Evolutionary conservation across 2,888 invertebrate genomes (phyloP), one percentile per base, ranked within the genome.

Genomic region (Busseola fusca): DNA sequence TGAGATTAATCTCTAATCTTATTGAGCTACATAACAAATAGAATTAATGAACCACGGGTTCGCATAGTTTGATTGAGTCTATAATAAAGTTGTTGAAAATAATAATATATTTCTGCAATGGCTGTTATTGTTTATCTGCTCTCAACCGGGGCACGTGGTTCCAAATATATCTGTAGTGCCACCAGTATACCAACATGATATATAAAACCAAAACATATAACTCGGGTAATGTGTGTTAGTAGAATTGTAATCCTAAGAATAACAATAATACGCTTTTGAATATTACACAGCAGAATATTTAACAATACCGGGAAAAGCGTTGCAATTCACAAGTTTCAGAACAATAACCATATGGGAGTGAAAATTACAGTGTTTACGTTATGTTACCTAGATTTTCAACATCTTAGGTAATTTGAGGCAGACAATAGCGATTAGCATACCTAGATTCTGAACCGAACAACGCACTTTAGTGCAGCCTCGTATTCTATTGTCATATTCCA

Each of bases 291-390:
- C 62, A 62, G 60, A 73, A 64, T 65, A 69, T 67, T 64, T 50
- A 76, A 79, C 70, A 84, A 79, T 82, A 84, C 84, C 42, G 54
- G 27, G 67, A 76, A 79, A 82, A 74, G 68, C 67, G 60, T 60
- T 25, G 56, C 63, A 66, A 58, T 78, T 71, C 58, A 59, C 64
- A 68, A 63, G 52, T 69, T 72, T 57, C 37, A 71, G 59, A 82
- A 82, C 78, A 78, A 81, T 69, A 72, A 76, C 60, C 30, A 63
- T 58, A 60, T 58, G 57, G 42, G 16, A 56, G 59, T 50, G 73
- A 48, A 82, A 64, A 79, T 79, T 56, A 63, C 30, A 21, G 12
- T 42, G 62, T 37, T 64, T 77, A 48, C 40, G 12, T 42, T 60
- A 25, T 34, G 34, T 50, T 64, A 62, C 45, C 62, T 63, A 50